phyloP scores from a whole-genome alignment of 2,797 vertebrate species.

The Gobionotothen gibberifrons region DNA sequence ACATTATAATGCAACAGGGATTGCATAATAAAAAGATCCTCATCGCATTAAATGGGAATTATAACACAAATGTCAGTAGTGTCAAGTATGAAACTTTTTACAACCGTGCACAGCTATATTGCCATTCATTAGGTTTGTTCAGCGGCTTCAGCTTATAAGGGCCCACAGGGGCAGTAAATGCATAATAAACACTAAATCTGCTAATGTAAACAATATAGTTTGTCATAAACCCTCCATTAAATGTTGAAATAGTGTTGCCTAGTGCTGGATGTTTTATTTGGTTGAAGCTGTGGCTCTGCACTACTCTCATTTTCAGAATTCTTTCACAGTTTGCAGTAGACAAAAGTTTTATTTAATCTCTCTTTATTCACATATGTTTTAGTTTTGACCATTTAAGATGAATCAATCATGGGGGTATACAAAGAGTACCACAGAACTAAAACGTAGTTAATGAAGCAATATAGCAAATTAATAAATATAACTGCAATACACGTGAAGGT shows the following conservation, averaged over 20 bases:
- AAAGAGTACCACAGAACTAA: not conserved
- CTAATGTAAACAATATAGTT: not conserved
- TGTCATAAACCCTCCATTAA: not conserved
- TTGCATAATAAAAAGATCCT: too few relatives aligned
- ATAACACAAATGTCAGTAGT: too few relatives aligned
- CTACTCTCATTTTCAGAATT: not conserved
- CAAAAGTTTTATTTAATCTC: not conserved
- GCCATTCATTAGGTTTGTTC: not conserved
- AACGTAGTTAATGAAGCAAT: not conserved
- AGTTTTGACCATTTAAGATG: not conserved
- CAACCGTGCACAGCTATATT: not conserved
- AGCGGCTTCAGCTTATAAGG: not conserved
- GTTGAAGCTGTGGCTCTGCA: not conserved
- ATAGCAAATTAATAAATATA: not conserved
- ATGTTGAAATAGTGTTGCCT: not conserved
- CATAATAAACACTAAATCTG: not conserved
- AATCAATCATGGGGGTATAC: not conserved
- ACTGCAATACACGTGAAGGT: not conserved
- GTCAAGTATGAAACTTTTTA: too few relatives aligned
- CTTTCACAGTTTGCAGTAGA: not conserved
- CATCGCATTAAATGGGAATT: too few relatives aligned
- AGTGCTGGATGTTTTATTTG: not conserved
- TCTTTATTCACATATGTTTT: not conserved
- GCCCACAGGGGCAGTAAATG: not conserved
- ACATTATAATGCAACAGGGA: too few relatives aligned